These are phyloP conservation scores for Etheostoma perlongum DNA, from an alignment of 2,797 vertebrate genomes.

Conservation along the genomic window DNA sequence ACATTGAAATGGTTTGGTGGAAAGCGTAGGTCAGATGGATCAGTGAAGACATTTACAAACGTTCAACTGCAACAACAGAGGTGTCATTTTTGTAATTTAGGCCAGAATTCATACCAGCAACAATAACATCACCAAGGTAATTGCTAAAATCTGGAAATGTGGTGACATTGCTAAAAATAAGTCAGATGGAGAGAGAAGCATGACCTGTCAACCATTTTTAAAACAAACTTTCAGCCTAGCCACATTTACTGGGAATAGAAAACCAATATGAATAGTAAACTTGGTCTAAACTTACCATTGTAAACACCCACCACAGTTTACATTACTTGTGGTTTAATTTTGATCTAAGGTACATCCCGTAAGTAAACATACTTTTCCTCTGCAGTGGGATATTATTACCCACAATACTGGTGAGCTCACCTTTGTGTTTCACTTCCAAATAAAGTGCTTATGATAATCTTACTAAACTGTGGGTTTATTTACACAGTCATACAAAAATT, in stretches of 20 bases:
- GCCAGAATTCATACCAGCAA: neutral
- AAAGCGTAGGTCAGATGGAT: conserved; percentile 12
- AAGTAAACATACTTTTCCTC: neutral
- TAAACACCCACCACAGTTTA: neutral
- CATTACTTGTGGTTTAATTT: neutral
- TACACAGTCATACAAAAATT: too few relatives aligned
- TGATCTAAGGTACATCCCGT: too few relatives aligned
- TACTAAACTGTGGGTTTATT: neutral
- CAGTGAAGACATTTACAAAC: conserved; percentile 5
- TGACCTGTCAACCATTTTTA: neutral
- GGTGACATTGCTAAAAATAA: neutral
- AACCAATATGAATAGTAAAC: neutral
- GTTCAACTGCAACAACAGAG: conserved; percentile 1
- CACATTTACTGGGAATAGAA: neutral
- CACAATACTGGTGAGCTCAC: neutral
- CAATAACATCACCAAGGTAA: neutral
- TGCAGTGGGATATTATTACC: neutral
- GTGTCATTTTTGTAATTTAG: neutral
- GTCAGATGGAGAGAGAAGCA: neutral
- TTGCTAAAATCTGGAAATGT: conserved; percentile 2
- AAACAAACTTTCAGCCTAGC: neutral
- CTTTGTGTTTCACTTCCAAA: neutral
- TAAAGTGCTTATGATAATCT: neutral
- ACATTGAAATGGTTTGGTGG: conserved; percentile 10
- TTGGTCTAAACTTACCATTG: neutral